Evolutionary conservation across 1,140 invertebrate species (phyloP).

Genomic region (Dinoponera quadriceps): DNA sequence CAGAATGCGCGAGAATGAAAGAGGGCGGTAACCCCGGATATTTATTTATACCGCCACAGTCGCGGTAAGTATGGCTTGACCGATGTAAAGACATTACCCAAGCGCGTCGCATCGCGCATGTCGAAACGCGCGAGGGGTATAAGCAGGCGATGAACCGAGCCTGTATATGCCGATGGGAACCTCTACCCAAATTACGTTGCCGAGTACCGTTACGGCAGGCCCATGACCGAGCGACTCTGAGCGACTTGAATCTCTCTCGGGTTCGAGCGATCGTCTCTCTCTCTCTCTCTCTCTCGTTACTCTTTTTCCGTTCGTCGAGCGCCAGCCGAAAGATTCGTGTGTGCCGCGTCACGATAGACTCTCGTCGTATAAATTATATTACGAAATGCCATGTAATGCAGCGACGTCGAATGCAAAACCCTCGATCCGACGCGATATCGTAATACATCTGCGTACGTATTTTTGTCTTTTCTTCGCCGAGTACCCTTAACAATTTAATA

Average conservation of each 20-base stretch:
- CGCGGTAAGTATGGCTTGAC: slow-evolving; percentile 12
- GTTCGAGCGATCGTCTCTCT: slow-evolving; percentile 33
- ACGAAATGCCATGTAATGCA: not conserved
- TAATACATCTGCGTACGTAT: too few species aligned
- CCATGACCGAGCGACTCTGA: slow-evolving; percentile 67
- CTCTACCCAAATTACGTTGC: slow-evolving; percentile 80
- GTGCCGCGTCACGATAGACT: not conserved
- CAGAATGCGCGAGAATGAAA: slow-evolving; percentile 42
- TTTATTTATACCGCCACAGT: slow-evolving; percentile 47
- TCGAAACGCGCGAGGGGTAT: slow-evolving; percentile 43
- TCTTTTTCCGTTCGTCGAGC: slow-evolving; percentile 35
- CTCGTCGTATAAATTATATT: slow-evolving; percentile 11
- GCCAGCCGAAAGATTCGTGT: slow-evolving; percentile 30
- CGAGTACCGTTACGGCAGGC: slow-evolving; percentile 78
- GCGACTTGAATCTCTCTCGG: slow-evolving; percentile 28
- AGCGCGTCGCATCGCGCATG: slow-evolving; percentile 27
- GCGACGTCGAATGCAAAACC: too few species aligned
- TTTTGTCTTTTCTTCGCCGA: too few species aligned
- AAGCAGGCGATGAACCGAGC: slow-evolving; percentile 68
- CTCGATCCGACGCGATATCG: too few species aligned
- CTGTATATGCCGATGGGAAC: slow-evolving; percentile 51
- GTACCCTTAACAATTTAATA: too few species aligned
- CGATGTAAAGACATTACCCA: slow-evolving; percentile 55
- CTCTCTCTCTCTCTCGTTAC: slow-evolving; percentile 43
- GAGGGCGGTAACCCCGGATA: slow-evolving; percentile 55